These are phyloP conservation scores for Oxytorus armatus DNA, from an alignment of 2,888 invertebrate genomes.

Conservation along the genomic window DNA sequence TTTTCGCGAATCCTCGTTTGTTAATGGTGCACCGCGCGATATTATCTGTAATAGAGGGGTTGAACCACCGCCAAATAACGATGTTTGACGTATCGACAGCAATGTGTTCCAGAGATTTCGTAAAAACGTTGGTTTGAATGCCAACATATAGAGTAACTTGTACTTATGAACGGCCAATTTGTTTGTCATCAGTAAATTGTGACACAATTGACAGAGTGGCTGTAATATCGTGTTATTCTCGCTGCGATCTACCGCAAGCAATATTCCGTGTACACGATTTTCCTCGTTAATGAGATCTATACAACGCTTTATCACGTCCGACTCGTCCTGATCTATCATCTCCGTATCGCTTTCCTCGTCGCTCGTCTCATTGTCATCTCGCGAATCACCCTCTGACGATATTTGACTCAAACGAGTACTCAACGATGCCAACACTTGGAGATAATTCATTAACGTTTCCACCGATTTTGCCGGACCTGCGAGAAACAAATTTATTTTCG, in stretches of 20 bases:
- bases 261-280: slow-evolving; percentile 86
- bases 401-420: slow-evolving; percentile 84
- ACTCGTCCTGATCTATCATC: slow-evolving; percentile 86
- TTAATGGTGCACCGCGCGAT: slow-evolving; percentile 88
- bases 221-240: slow-evolving; percentile 87
- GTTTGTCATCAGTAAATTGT: slow-evolving; percentile 92
- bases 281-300: slow-evolving; percentile 89
- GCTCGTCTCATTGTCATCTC: slow-evolving; percentile 85
- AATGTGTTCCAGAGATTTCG: slow-evolving; percentile 90
- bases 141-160: slow-evolving; percentile 92
- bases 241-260: slow-evolving; percentile 85
- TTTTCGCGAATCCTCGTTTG: slow-evolving; percentile 87
- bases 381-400: slow-evolving; percentile 84
- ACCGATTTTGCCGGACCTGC: slow-evolving; percentile 75
- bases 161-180: slow-evolving; percentile 93
- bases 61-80: slow-evolving; percentile 85
- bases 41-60: slow-evolving; percentile 88
- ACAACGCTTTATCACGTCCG: slow-evolving; percentile 86
- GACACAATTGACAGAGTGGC: slow-evolving; percentile 91
- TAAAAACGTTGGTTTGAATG: slow-evolving; percentile 92
- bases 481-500: slow-evolving; percentile 11
- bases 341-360: slow-evolving; percentile 87
- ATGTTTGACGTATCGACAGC: slow-evolving; percentile 84
- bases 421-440: slow-evolving; percentile 87
- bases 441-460: slow-evolving; percentile 83